Percentiles rank a stretch among this genome's conserved stretches.
Conservation (phyloP, 1,140 invertebrate species). For the Drosophila sp. region DNA sequence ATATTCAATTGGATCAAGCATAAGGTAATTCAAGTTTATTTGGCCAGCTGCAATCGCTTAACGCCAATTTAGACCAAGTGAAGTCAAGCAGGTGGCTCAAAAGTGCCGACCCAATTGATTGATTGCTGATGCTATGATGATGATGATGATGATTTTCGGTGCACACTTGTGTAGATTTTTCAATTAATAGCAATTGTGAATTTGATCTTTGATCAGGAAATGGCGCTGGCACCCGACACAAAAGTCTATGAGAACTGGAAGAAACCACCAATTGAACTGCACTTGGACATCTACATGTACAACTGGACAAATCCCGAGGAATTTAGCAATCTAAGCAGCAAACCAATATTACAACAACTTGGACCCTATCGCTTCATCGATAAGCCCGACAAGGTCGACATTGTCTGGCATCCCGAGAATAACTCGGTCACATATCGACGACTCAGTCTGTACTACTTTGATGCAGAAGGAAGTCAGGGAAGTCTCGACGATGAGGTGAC, state of each 20-base stretch:
- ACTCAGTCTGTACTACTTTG: slow-evolving; percentile 91
- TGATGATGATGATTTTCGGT: slow-evolving; percentile 12
- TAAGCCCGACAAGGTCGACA: slow-evolving; percentile 89
- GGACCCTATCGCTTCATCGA: slow-evolving; percentile 91
- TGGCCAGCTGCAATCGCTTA: slow-evolving; percentile 66
- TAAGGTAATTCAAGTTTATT: slow-evolving; percentile 65
- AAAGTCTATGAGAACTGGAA: slow-evolving; percentile 89
- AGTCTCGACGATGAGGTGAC: slow-evolving; percentile 90
- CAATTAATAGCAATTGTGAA: slow-evolving; percentile 68
- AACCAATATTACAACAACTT: slow-evolving; percentile 88
- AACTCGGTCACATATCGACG: slow-evolving; percentile 92
- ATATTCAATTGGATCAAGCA: slow-evolving; percentile 80
- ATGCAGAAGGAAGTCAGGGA: slow-evolving; percentile 89
- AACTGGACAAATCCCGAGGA: slow-evolving; percentile 92
- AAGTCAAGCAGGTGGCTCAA: slow-evolving; percentile 47
- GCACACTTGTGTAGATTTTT: slow-evolving; percentile 61
- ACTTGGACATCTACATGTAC: slow-evolving; percentile 91
- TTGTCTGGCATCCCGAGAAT: slow-evolving; percentile 90
- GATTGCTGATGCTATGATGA: slow-evolving; percentile 6
- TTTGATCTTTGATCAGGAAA: slow-evolving; percentile 85
- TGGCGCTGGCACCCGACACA: slow-evolving; percentile 87
- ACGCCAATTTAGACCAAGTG: slow-evolving; percentile 33
- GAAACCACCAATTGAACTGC: slow-evolving; percentile 90
- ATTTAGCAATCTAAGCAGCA: slow-evolving; percentile 85
- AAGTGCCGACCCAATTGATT: slow-evolving; percentile 52